Evolutionary conservation across 2,113 vertebrate genomes (phyloP), one percentile per base, ranked within the genome.

Genomic region (Sprattus sprattus): DNA sequence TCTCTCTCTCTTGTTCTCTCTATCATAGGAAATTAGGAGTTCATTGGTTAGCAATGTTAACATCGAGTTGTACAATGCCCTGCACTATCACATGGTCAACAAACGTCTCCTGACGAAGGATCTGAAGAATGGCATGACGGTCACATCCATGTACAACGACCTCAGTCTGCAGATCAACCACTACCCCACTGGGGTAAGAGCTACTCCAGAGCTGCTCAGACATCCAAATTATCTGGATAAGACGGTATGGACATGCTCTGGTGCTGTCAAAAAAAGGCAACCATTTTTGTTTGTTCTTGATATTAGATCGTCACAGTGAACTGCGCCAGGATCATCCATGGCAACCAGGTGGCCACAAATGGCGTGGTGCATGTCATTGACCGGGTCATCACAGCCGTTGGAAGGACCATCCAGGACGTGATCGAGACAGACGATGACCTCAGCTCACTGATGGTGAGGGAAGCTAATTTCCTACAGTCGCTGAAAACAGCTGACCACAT

Each of bases 291-390:
- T 81, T 39, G 44, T 6, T 86, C 87, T 85, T 78, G n/a, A 88
- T 39, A 5, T 82, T 2, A 99, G 98, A 95, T 99, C 39, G 98
- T 99, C 88, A 99, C 98, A 0, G 97, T 99, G 82, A 99, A 99
- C 92, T 99, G 98, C 45, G 98, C 97, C 85, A 95, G 98, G 90
- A 88, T 99, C 82, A 97, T 98, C 89, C 95, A 98, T 10, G 98
- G 96, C 2, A 99, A 99, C 90, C 98, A 99, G 91, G 95, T 99
- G 83, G 96, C 98, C 84, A 99, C 98, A 85, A 99, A 99, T 60
- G 98, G 98, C 18, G 97, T 98, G 20, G 98, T 99, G 28, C 98
- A 99, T 2, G 96, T 99, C 0, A 93, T 99, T 85, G 98, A 99
- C 85, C 97, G 98, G 3, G 97, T 99, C 84, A 95, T 99, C 89